Percentiles rank a stretch among this genome's conserved stretches.
These are phyloP conservation scores for Adela reaumurella DNA, from an alignment of 2,888 invertebrate genomes.

Conservation along the genomic window DNA sequence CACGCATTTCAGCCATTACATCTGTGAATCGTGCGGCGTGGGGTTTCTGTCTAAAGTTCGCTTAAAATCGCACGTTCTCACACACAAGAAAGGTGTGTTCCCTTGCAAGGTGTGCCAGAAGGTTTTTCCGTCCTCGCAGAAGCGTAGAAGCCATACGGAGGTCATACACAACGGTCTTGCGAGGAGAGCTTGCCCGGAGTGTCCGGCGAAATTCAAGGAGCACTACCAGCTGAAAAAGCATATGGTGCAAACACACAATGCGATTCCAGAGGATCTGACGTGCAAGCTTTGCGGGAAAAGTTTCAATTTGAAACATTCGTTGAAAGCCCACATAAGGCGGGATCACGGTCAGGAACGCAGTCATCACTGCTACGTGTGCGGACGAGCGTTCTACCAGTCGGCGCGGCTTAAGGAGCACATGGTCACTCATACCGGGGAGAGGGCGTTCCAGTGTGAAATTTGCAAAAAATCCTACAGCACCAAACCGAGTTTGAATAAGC, in stretches of 20 bases:
- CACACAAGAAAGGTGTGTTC: slow-evolving; percentile 32
- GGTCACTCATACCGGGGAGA: slow-evolving; percentile 47
- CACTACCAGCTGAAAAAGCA: slow-evolving; percentile 43
- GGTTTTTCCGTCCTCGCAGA: slow-evolving; percentile 38
- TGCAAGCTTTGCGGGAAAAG: slow-evolving; percentile 47
- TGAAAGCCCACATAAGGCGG: slow-evolving; percentile 34
- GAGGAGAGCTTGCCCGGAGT: slow-evolving; percentile 37
- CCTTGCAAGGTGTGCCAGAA: slow-evolving; percentile 42
- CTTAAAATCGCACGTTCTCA: no score
- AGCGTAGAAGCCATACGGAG: slow-evolving; percentile 38
- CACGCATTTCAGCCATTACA: slow-evolving; percentile 44
- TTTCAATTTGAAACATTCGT: slow-evolving; percentile 45
- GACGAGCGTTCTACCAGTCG: slow-evolving; percentile 48
- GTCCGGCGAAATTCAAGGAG: slow-evolving; percentile 44
- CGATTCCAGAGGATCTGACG: slow-evolving; percentile 42
- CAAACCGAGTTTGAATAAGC: slow-evolving; percentile 8
- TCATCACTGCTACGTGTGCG: slow-evolving; percentile 47
- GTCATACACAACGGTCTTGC: slow-evolving; percentile 39
- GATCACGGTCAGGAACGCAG: slow-evolving; percentile 44
- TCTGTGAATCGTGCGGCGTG: slow-evolving; percentile 45
- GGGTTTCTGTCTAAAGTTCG: slow-evolving; percentile 46
- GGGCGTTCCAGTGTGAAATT: slow-evolving; percentile 21
- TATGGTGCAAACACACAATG: slow-evolving; percentile 43
- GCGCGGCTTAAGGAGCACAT: slow-evolving; percentile 52
- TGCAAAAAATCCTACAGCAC: slow-evolving; percentile 5